Evolutionary conservation across 2,113 vertebrate species (phyloP), one percentile per base, ranked within the genome.

Genomic region (Chloebia gouldiae): DNA sequence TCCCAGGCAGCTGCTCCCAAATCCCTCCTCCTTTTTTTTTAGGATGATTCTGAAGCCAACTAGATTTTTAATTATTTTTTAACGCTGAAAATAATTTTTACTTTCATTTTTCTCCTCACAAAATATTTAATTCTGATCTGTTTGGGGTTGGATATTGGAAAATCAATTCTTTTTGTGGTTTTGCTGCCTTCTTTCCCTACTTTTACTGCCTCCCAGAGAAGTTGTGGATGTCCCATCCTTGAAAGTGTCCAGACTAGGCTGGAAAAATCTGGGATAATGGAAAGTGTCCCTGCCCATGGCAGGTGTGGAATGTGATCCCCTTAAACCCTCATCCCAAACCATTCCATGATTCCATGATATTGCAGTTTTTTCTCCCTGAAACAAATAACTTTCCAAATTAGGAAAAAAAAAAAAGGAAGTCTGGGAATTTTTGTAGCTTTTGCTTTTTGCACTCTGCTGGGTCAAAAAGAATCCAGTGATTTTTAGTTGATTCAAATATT

Each of bases 181-280:
- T 76, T 13, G 61, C 11, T 65, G 24, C 14, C 2, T 0, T 11
- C 31, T 70, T 56, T 72, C 68, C 47, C n/a, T 49, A 3, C 6
- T 71, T 90, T 42, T 22, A 15, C 21, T 42, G 17, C 27, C 84
- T 17, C 27, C 28, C 39, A 28, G 45, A 11, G 24, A 18, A 56
- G 24, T 13, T 49, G 6, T 17, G 75, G 35, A 8, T 80, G 25
- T 49, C 6, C 25, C 76, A 50, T 33, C 37, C 23, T 4, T 65
- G 22, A 21, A 57, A 56, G 4, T 27, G 35, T 8, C 42, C 42
- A 5, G 24, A 2, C 2, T n/a, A 56, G 30, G 24, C 0, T 57
- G 61, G 63, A 60, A 37, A 51, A 60, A 69, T 21, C 33, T 33
- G 63, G 27, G 10, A 51, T 28, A 22, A 45, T 60, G 9, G 11